Evolutionary conservation across 2,888 invertebrate species (phyloP), one percentile per base, ranked within the genome.

Genomic region (Athalia rosae): DNA sequence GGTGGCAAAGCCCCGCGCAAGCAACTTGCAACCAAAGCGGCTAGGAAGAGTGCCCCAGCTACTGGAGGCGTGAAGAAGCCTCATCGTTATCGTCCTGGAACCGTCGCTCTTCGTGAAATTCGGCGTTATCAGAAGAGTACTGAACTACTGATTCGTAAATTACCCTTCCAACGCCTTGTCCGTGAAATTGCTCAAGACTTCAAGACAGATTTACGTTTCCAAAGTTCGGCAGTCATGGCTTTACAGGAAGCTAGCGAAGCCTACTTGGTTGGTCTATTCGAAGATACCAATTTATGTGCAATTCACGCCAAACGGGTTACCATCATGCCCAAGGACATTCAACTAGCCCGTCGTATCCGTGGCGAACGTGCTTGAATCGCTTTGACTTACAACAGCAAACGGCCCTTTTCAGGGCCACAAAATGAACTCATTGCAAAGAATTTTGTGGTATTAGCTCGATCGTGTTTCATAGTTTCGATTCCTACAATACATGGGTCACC

Each of bases 271-370:
- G 94, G 94, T 9, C 89, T 95, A 0, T 95, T 95, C 85, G 95
- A 95, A 86, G 95, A 95, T 84, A 95, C 95, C 45, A 96, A 95
- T 87, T 89, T 95, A 83, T 95, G 95, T 87, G 95, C 95, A 58
- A 95, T 95, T 82, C 95, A 95, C 84, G 95, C 93, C 81, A 93
- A 94, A 89, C 90, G 94, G 80, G 93, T 93, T 9, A 94, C 94
- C 81, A 93, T 93, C 84, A 93, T 93, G 92, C 92, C 92, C n/a
- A 93, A 93, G 84, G 93, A 93, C 85, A 93, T 93, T 85, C 92
- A 93, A 84, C 86, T 93, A 83, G 92, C 93, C 67, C 82, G 84
- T 48, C 83, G 85, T 7, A 85, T 85, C 4, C 85, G 85, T 45
- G 81, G 81, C 78, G 80, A 82, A 78, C 78, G 82, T 69, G 82